A percentile compares a stretch with the other conserved stretches of the same genome.
These are phyloP conservation scores for Onchidella celtica DNA, from an alignment of 2,888 invertebrate species.

Conservation along the genomic window DNA sequence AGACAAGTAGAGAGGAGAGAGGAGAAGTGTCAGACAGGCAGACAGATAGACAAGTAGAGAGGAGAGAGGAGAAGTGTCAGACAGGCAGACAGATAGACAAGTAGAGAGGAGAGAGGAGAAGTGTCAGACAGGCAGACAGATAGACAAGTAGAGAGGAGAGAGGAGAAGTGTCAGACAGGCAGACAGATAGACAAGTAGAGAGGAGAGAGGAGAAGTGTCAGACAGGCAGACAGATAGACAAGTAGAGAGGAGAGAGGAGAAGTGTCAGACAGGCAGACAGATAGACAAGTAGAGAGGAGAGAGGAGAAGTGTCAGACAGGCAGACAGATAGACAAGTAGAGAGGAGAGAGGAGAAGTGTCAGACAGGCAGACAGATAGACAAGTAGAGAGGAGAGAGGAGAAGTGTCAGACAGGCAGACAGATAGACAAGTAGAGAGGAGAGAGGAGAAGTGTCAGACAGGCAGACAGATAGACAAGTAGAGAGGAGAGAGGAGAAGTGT, in stretches of 20 bases:
- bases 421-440: too few relatives aligned
- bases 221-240: not conserved
- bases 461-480: not conserved
- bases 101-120: not conserved
- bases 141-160: not conserved
- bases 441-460: not conserved
- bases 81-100: not conserved
- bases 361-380: not conserved
- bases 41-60: conserved; percentile 11
- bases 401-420: not conserved
- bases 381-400: not conserved
- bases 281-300: not conserved
- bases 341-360: not conserved
- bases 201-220: not conserved
- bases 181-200: not conserved
- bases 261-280: not conserved
- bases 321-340: not conserved
- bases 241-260: not conserved
- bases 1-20: not conserved
- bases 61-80: not conserved
- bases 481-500: not conserved
- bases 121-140: not conserved
- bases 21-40: not conserved
- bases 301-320: too few relatives aligned
- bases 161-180: too few relatives aligned